Percentiles rank a stretch among this genome's conserved stretches.
Evolutionary conservation across 2,113 vertebrate species (phyloP).

Genomic region (Zosterops japonicus): DNA sequence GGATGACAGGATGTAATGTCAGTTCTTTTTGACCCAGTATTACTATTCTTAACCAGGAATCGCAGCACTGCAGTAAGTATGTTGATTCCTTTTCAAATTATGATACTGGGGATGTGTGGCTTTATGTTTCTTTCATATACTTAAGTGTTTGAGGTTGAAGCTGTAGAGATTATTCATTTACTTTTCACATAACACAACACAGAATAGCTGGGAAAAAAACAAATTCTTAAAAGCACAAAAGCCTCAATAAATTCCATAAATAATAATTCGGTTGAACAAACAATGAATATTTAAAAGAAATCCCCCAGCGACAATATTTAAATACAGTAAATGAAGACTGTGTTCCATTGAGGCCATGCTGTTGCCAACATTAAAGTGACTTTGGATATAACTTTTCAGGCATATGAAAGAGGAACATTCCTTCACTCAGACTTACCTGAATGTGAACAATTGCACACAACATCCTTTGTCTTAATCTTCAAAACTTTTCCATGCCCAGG

Average conservation of each 20-base stretch:
- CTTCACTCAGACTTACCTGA: neutral
- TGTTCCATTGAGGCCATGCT: neutral
- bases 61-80: neutral
- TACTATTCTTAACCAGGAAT: neutral
- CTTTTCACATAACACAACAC: neutral
- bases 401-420: neutral
- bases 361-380: neutral
- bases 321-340: neutral
- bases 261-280: neutral
- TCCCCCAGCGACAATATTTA: neutral
- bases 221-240: neutral
- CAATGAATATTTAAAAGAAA: neutral
- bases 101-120: rapidly evolving
- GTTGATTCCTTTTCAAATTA: neutral
- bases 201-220: neutral
- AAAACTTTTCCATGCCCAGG: neutral
- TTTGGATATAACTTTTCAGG: neutral
- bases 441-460: neutral
- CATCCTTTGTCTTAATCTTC: neutral
- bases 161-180: neutral
- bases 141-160: neutral
- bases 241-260: neutral
- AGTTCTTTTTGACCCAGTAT: neutral
- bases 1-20: neutral
- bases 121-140: neutral